Evolutionary conservation across 2,888 invertebrate genomes (phyloP).

Genomic region (Listrodromus nycthemerus): DNA sequence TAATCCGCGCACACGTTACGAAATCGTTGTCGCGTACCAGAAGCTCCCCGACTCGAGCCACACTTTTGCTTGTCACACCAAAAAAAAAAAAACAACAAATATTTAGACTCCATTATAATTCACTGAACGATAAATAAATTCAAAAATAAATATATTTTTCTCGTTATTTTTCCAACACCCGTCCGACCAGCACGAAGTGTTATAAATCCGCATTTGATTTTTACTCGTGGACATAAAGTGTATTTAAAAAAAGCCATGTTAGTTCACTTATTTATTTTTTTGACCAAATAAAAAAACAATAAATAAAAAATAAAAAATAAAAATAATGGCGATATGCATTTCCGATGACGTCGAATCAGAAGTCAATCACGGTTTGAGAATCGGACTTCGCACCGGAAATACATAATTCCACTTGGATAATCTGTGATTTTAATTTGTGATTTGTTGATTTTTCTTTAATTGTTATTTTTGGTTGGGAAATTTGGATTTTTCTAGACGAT

Average conservation of each 20-base stretch:
- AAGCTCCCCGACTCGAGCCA: not conserved
- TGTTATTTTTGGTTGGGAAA: too few relatives aligned
- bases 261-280: not conserved
- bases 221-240: too few relatives aligned
- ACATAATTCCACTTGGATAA: not conserved
- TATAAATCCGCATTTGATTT: not conserved
- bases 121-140: too few relatives aligned
- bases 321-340: not conserved
- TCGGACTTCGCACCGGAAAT: not conserved
- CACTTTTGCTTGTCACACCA: not conserved
- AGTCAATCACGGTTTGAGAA: too few relatives aligned
- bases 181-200: too few relatives aligned
- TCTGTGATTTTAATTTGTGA: too few relatives aligned
- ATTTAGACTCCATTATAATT: slow-evolving; percentile 8
- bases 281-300: not conserved
- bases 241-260: not conserved
- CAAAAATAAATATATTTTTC: too few relatives aligned
- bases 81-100: slow-evolving; percentile 31
- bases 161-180: not conserved
- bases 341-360: not conserved
- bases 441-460: too few relatives aligned
- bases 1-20: slow-evolving; percentile 6
- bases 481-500: not conserved
- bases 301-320: not conserved
- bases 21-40: not conserved